Conservation (phyloP, 2,888 invertebrate genomes). For the Kuschelorhynchus macadamiae region DNA sequence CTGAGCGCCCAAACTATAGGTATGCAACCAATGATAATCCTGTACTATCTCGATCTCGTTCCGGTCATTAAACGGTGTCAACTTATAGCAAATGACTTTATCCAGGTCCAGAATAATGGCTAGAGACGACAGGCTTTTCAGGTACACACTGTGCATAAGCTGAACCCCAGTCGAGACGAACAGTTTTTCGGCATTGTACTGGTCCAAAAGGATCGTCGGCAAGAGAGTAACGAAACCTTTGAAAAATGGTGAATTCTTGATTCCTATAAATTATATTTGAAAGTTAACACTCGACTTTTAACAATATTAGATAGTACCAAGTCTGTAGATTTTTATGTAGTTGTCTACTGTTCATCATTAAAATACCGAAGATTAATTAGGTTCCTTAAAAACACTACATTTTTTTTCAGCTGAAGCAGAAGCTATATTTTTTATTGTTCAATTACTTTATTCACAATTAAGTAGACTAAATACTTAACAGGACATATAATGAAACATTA, state of each 20-base stretch:
- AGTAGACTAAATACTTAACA: no score
- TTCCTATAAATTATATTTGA: slow-evolving; percentile 64
- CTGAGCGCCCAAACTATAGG: slow-evolving; percentile 71
- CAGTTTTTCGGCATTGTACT: slow-evolving; percentile 73
- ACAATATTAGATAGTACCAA: no score
- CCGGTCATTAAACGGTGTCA: slow-evolving; percentile 69
- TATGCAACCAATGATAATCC: slow-evolving; percentile 74
- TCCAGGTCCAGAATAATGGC: slow-evolving; percentile 72
- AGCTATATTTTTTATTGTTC: no score
- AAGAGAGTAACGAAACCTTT: slow-evolving; percentile 68
- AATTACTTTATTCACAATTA: no score
- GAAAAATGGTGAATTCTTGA: slow-evolving; percentile 72
- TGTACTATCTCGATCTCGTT: slow-evolving; percentile 61
- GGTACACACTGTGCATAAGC: slow-evolving; percentile 73
- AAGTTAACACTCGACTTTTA: no score
- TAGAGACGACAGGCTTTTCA: slow-evolving; percentile 73
- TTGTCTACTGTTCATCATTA: no score
- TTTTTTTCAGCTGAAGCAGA: no score
- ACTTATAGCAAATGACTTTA: slow-evolving; percentile 70
- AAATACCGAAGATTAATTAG: no score
- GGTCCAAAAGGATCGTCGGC: slow-evolving; percentile 70
- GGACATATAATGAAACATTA: no score
- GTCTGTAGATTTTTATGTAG: no score
- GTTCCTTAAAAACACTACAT: no score
- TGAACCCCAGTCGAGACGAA: slow-evolving; percentile 73